These are phyloP conservation scores for Salminus brasiliensis DNA, from an alignment of 2,113 vertebrate genomes.

Conservation along the genomic window DNA sequence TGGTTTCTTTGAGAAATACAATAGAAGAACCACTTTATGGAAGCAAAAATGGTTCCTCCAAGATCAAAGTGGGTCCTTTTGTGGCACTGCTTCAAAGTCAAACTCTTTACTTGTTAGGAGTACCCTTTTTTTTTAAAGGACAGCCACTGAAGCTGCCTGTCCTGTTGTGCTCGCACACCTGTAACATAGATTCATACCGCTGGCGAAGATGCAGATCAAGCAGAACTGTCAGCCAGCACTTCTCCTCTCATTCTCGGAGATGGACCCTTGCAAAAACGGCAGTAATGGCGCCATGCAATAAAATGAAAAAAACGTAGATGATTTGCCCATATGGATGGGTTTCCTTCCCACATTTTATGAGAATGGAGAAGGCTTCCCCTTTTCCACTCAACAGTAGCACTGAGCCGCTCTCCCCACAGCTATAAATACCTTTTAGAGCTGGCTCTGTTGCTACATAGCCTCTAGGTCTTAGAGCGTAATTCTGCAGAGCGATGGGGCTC, in stretches of 20 bases:
- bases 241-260: not conserved
- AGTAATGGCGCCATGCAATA: not conserved
- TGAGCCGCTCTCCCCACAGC: not conserved
- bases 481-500: not conserved
- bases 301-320: not conserved
- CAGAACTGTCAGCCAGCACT: not conserved
- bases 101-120: too few relatives aligned
- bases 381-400: slow-evolving; percentile 7
- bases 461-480: not conserved
- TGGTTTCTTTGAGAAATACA: too few relatives aligned
- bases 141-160: too few relatives aligned
- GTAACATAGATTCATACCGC: not conserved
- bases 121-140: too few relatives aligned
- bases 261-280: not conserved
- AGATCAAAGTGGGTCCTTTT: too few relatives aligned
- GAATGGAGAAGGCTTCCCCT: slow-evolving; percentile 3
- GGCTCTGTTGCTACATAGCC: not conserved
- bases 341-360: slow-evolving; percentile 14
- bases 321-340: slow-evolving; percentile 3
- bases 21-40: too few relatives aligned
- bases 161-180: too few relatives aligned
- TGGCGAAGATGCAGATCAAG: not conserved
- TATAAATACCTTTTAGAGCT: slow-evolving; percentile 17
- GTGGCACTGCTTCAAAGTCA: too few relatives aligned
- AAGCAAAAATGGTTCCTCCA: too few relatives aligned